phyloP scores from a whole-genome alignment of 2,888 invertebrate species.

The Tromatobia lineatoria region DNA sequence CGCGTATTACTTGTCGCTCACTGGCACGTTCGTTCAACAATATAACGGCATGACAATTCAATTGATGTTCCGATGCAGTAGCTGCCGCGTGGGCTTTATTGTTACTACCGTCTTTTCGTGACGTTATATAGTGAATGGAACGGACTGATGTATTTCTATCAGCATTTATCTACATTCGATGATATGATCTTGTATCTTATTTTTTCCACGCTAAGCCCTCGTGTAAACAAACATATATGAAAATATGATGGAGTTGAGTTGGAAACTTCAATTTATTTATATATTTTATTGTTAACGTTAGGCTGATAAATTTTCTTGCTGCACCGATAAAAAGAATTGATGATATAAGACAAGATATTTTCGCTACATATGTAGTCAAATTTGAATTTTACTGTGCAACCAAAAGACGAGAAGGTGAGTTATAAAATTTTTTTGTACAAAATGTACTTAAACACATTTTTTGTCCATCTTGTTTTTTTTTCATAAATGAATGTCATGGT shows the following conservation, averaged over 20 bases:
- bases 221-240: too few species aligned
- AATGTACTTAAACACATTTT: neutral
- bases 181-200: neutral
- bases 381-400: neutral
- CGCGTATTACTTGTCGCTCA: neutral
- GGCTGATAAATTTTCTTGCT: too few species aligned
- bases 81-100: slow-evolving; percentile 16
- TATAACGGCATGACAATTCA: slow-evolving; percentile 40
- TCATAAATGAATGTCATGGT: neutral
- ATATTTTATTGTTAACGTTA: too few species aligned
- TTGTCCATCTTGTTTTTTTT: neutral
- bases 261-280: too few species aligned
- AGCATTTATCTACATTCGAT: neutral
- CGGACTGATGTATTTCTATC: neutral
- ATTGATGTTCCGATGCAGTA: slow-evolving; percentile 35
- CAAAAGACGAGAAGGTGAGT: neutral
- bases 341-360: too few species aligned
- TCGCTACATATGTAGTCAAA: neutral
- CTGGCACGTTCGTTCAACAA: slow-evolving; percentile 30
- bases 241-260: neutral
- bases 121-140: neutral
- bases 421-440: neutral
- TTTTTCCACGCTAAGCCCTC: neutral
- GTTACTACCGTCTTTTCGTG: slow-evolving; percentile 6
- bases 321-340: too few species aligned